Percentiles rank a stretch among this genome's conserved stretches.
phyloP scores from a whole-genome alignment of 2,888 invertebrate genomes.

The Ectropis crepuscularia region DNA sequence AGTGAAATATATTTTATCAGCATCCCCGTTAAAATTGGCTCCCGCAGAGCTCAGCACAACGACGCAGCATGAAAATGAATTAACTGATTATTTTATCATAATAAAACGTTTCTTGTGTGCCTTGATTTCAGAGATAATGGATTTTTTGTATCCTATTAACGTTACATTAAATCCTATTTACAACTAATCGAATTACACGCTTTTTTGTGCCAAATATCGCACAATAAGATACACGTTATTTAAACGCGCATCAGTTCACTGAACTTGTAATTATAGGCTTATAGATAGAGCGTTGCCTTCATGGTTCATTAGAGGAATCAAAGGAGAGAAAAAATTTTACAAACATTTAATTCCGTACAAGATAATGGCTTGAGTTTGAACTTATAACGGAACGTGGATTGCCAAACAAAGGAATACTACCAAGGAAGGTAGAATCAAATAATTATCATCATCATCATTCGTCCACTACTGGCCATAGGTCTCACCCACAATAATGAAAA shows the following conservation, averaged over 20 bases:
- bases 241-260: slow-evolving; percentile 37
- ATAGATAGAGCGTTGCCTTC: slow-evolving; percentile 43
- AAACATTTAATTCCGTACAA: slow-evolving; percentile 15
- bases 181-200: slow-evolving; percentile 25
- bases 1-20: slow-evolving; percentile 16
- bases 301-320: slow-evolving; percentile 45
- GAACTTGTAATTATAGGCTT: slow-evolving; percentile 40
- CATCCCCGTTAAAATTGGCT: slow-evolving; percentile 16
- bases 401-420: neutral
- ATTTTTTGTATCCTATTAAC: slow-evolving; percentile 15
- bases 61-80: slow-evolving; percentile 17
- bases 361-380: slow-evolving; percentile 24
- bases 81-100: slow-evolving; percentile 24
- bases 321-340: slow-evolving; percentile 35
- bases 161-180: slow-evolving; percentile 22
- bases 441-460: too few relatives aligned
- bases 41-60: slow-evolving; percentile 24
- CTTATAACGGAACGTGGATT: neutral
- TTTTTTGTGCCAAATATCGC: slow-evolving; percentile 16
- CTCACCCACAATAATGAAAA: too few relatives aligned
- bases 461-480: too few relatives aligned
- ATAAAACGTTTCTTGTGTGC: slow-evolving; percentile 22
- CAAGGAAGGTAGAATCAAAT: neutral
- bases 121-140: slow-evolving; percentile 8
- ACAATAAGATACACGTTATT: slow-evolving; percentile 24